These are phyloP conservation scores for Neuroterus valhalla DNA, from an alignment of 1,140 invertebrate species.

Conservation along the genomic window DNA sequence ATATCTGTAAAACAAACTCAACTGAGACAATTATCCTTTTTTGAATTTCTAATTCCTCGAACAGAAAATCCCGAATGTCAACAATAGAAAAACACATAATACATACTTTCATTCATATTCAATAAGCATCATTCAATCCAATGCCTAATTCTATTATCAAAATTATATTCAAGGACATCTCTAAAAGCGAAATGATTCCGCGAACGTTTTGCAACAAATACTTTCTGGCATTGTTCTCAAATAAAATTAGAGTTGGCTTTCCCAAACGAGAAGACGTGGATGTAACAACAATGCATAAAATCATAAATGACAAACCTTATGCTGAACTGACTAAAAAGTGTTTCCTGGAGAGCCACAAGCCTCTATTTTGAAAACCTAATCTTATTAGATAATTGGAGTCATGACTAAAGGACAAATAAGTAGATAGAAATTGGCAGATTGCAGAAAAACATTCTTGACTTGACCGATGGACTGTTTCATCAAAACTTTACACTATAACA, in stretches of 20 bases:
- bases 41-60: too few species aligned
- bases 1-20: neutral
- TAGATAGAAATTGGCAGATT: neutral
- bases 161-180: too few species aligned
- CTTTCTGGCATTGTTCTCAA: neutral
- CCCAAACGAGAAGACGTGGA: neutral
- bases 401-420: conserved; percentile 1
- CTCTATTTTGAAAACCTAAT: neutral
- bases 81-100: too few species aligned
- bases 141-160: too few species aligned
- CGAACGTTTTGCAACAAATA: neutral
- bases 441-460: conserved; percentile 2
- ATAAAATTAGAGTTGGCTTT: neutral
- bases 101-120: too few species aligned
- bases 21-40: too few species aligned
- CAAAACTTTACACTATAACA: conserved; percentile 6
- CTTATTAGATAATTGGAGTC: neutral
- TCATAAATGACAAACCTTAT: conserved; percentile 10
- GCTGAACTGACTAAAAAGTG: neutral
- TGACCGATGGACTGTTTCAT: neutral
- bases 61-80: too few species aligned
- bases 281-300: neutral
- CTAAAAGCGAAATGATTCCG: too few species aligned
- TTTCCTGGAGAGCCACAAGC: neutral
- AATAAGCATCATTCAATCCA: too few species aligned